These are phyloP conservation scores for Porites divaricata DNA, from an alignment of 92 coral and sea anemone genomes.

Conservation along the genomic window DNA sequence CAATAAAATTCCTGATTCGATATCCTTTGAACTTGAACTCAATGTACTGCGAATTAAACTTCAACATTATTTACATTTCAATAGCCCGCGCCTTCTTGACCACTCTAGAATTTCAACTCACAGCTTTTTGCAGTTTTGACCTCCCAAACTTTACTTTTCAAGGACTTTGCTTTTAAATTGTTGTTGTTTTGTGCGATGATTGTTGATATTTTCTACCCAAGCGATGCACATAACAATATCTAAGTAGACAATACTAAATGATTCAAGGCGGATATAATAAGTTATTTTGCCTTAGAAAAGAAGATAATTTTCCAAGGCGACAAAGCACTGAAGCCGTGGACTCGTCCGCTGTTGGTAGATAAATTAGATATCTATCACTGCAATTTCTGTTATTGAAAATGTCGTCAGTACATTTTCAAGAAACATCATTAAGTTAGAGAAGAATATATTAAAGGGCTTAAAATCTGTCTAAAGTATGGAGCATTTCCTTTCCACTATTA, in stretches of 20 bases:
- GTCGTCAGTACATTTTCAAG: not conserved
- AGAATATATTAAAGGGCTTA: not conserved
- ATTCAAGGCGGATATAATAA: constrained; percentile 13
- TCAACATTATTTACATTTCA: not conserved
- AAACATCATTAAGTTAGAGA: not conserved
- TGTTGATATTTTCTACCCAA: constrained; percentile 8
- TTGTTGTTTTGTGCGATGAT: not conserved
- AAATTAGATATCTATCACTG: not conserved
- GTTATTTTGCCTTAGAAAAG: not conserved
- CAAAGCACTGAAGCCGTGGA: not conserved
- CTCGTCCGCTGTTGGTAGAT: not conserved
- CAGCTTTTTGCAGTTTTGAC: not conserved
- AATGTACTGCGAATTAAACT: constrained; percentile 21
- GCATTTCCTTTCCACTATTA: not conserved
- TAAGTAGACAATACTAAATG: not conserved
- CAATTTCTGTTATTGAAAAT: not conserved
- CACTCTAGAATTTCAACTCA: not conserved
- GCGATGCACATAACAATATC: not conserved
- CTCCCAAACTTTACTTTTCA: not conserved
- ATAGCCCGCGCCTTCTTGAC: not conserved
- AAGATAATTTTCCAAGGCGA: constrained; percentile 9
- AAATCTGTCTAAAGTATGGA: not conserved
- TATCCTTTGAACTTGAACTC: constrained; percentile 3
- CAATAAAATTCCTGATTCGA: constrained; percentile 14
- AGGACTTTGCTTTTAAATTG: not conserved